Percentiles rank a stretch among this genome's conserved stretches.
These are phyloP conservation scores for Apogon talboti DNA, from an alignment of 2,797 vertebrate genomes.

Conservation along the genomic window DNA sequence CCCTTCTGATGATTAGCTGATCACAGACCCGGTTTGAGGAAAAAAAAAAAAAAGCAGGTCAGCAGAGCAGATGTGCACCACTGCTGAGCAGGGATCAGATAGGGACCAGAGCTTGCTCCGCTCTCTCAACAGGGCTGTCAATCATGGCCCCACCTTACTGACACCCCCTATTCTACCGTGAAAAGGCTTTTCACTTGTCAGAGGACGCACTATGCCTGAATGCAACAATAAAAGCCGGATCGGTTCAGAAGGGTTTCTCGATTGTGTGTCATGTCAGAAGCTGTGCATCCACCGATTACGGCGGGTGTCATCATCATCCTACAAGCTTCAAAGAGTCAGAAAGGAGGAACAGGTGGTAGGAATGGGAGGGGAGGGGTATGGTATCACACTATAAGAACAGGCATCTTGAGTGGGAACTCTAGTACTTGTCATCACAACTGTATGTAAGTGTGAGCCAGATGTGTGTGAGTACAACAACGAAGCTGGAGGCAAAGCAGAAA, in stretches of 20 bases:
- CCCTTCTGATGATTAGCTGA: constrained; percentile 42
- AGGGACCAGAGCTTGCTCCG: constrained; percentile 42
- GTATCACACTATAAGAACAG: constrained; percentile 53
- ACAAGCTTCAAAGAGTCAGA: constrained; percentile 58
- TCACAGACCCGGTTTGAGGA: constrained; percentile 31
- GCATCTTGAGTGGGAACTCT: constrained; percentile 71
- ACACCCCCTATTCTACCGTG: constrained; percentile 51
- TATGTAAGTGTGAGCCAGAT: constrained; percentile 62
- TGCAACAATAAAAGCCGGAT: constrained; percentile 62
- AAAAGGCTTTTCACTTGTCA: constrained; percentile 64
- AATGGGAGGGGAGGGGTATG: neutral
- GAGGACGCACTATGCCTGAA: constrained; percentile 49
- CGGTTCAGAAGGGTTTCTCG: constrained; percentile 61
- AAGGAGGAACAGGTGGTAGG: constrained; percentile 19
- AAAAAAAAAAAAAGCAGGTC: constrained; percentile 55
- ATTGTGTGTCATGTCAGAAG: constrained; percentile 71
- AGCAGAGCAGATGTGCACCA: constrained; percentile 49
- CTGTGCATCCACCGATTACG: constrained; percentile 76
- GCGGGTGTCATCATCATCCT: constrained; percentile 81
- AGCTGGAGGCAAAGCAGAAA: constrained; percentile 53
- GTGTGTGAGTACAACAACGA: constrained; percentile 54
- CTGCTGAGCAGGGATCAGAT: constrained; percentile 58
- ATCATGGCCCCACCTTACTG: constrained; percentile 62
- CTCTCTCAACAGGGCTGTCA: constrained; percentile 68
- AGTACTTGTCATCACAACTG: constrained; percentile 70